Evolutionary conservation across 1,140 invertebrate genomes (phyloP).

Genomic region (Drosophila orena): DNA sequence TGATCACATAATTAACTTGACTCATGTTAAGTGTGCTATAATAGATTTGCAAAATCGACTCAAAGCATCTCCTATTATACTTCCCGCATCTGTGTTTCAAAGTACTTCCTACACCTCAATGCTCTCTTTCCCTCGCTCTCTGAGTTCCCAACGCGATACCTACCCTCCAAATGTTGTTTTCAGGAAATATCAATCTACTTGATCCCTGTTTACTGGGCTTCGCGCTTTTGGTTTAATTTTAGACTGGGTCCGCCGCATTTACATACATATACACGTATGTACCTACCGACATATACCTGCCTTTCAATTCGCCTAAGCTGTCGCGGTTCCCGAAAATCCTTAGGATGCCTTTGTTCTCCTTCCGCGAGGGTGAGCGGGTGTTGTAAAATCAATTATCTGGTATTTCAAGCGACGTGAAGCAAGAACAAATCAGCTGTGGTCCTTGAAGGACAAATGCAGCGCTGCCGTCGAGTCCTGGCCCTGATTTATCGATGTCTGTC

Average conservation of each 20-base stretch:
- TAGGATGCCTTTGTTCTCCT: conserved; percentile 20
- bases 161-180: conserved; percentile 36
- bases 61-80: neutral
- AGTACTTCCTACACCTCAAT: conserved; percentile 8
- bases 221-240: conserved; percentile 47
- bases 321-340: conserved; percentile 31
- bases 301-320: conserved; percentile 28
- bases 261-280: neutral
- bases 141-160: conserved; percentile 15
- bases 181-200: conserved; percentile 64
- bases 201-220: conserved; percentile 56
- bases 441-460: conserved; percentile 21
- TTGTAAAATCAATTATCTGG: conserved; percentile 69
- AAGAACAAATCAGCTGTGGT: conserved; percentile 57
- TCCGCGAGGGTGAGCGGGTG: conserved; percentile 8
- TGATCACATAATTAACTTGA: neutral
- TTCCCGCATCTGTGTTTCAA: neutral
- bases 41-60: neutral
- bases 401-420: conserved; percentile 61
- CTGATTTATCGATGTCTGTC: conserved; percentile 70
- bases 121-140: conserved; percentile 10
- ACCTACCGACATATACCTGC: conserved; percentile 25
- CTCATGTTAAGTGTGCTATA: neutral
- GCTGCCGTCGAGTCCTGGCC: conserved; percentile 39
- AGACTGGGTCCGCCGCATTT: conserved; percentile 22